phyloP scores from a whole-genome alignment of 1,140 invertebrate genomes.

The Caenorhabditis briggsae region DNA sequence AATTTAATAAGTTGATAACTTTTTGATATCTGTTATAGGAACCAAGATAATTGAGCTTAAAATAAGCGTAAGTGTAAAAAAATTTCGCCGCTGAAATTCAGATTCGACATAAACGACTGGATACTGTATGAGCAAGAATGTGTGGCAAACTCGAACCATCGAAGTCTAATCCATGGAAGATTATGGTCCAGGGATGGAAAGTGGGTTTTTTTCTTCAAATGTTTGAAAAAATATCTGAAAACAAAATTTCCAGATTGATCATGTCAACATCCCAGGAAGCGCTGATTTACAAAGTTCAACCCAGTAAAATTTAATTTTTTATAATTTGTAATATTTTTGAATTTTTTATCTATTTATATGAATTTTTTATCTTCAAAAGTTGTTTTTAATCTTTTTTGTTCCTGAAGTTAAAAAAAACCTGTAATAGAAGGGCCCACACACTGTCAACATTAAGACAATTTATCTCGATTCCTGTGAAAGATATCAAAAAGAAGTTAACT shows the following conservation, averaged over 20 bases:
- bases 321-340: not conserved
- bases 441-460: no score
- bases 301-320: slow-evolving; percentile 33
- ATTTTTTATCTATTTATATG: not conserved
- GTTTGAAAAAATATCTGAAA: not conserved
- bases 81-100: no score
- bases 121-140: slow-evolving; percentile 65
- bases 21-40: no score
- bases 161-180: slow-evolving; percentile 64
- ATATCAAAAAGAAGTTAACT: no score
- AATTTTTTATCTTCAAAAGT: no score
- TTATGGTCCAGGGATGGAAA: slow-evolving; percentile 65
- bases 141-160: slow-evolving; percentile 57
- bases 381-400: no score
- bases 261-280: slow-evolving; percentile 66
- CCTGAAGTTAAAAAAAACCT: no score
- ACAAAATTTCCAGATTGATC: slow-evolving; percentile 12
- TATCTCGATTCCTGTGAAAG: no score
- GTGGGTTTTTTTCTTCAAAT: slow-evolving; percentile 8
- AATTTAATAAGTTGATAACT: no score
- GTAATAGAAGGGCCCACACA: no score
- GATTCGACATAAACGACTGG: slow-evolving; percentile 68
- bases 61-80: no score
- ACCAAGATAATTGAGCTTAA: no score
- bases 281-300: slow-evolving; percentile 64